Evolutionary conservation across 1,140 invertebrate genomes (phyloP), one percentile per base, ranked within the genome.

Genomic region (Ectropis grisescens): DNA sequence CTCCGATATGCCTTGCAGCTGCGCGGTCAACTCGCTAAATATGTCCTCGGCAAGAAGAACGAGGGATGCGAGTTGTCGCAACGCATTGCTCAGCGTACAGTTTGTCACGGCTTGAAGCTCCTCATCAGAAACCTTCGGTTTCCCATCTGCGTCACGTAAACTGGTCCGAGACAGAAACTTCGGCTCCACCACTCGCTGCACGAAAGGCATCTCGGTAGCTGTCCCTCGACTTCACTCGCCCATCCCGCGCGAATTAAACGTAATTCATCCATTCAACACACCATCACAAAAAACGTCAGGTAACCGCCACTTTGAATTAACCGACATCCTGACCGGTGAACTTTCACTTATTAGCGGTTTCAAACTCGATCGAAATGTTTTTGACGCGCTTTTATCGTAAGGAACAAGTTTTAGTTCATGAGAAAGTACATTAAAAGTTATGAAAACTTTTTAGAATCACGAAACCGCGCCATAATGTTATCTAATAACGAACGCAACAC

Each of bases 81-180:
- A 78, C 11, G 90, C 89, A 68, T 90, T 91, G 70, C 90, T 88
- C 31, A 93, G 75, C 25, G 91, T 91, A 53, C 87, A 89, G 62
- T 93, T 93, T 38, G 88, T 89, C 29, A 93, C 90, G 13, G 90
- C 89, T 54, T 90, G 87, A 45, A 91, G 81, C 68, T 91, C 90
- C 50, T 88, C 84, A 51, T 91, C 90, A 27, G 82, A 82, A 13
- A 89, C 81, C 57, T 69, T 80, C 39, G 84, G 80, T 55, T 82
- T 82, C 13, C 86, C 87, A 43, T 84, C 71, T 26, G 82, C 85
- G 44, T 86, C 82, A 47, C 82, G 82, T 42, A 89, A 69, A 70
- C 82, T 80, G 45, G 85, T 85, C 54, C 88, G 83, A 45, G 89
- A 88, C 57, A 91, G 70, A 82, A 82, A 87, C 52, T 86, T 86